A percentile compares a stretch with the other conserved stretches of the same genome.
Evolutionary conservation across 2,888 invertebrate species (phyloP).

Genomic region (Eristalis intricaria): DNA sequence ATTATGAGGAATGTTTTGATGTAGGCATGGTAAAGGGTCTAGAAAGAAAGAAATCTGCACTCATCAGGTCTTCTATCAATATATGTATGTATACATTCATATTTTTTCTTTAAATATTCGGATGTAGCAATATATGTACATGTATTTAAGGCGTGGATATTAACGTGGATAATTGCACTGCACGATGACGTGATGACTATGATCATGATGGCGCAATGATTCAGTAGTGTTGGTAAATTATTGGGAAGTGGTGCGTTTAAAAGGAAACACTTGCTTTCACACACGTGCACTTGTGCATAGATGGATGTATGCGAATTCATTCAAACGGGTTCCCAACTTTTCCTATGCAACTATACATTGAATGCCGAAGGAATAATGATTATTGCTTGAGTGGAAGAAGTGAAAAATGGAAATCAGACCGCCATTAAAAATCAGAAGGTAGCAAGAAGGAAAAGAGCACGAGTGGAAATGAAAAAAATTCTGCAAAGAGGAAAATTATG

Average conservation of each 20-base stretch:
- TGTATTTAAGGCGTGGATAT: constrained; percentile 29
- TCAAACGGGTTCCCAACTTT: background rate
- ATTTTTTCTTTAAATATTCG: background rate
- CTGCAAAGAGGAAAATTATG: constrained; percentile 57
- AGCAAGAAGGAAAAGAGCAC: constrained; percentile 57
- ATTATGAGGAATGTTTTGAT: constrained; percentile 50
- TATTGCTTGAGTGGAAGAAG: constrained; percentile 66
- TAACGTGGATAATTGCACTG: constrained; percentile 60
- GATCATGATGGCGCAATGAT: constrained; percentile 20
- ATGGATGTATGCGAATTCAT: background rate
- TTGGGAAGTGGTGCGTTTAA: constrained; percentile 51
- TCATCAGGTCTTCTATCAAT: background rate
- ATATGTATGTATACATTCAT: background rate
- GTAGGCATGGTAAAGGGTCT: constrained; percentile 12
- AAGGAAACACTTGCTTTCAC: constrained; percentile 7
- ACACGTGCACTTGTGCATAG: background rate
- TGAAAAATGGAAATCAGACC: constrained; percentile 71
- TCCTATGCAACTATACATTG: background rate
- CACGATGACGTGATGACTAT: constrained; percentile 34
- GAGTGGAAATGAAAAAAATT: constrained; percentile 5
- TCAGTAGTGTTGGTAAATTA: constrained; percentile 6
- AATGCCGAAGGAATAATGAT: constrained; percentile 49
- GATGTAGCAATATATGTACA: background rate
- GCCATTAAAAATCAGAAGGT: constrained; percentile 70
- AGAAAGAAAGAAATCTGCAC: constrained; percentile 37